These are phyloP conservation scores for Adelognathus sp. DNA, from an alignment of 2,888 invertebrate genomes.

Conservation along the genomic window DNA sequence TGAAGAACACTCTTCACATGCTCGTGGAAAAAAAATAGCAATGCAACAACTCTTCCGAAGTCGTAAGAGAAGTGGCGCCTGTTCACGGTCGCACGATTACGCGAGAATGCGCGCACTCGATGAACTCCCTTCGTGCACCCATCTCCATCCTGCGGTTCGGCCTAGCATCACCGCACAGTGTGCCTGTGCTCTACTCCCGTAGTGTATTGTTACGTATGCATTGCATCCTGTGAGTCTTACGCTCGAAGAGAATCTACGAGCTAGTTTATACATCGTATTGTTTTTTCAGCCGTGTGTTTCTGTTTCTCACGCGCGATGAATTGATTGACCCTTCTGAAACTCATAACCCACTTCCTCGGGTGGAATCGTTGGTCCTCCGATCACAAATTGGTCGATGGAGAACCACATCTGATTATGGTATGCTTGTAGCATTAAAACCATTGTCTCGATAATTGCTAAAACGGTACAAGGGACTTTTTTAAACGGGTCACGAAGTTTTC, in stretches of 20 bases:
- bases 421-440: background rate
- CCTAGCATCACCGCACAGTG: background rate
- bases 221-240: background rate
- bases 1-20: no score
- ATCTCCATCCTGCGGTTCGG: background rate
- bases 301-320: background rate
- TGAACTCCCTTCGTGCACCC: constrained; percentile 32
- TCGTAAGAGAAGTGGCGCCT: constrained; percentile 55
- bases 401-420: background rate
- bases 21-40: background rate
- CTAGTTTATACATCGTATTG: background rate
- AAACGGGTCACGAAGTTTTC: background rate
- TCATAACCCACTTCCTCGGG: background rate
- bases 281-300: background rate
- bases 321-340: background rate
- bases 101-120: constrained; percentile 62
- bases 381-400: no score
- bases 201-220: background rate
- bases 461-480: background rate
- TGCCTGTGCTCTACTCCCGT: background rate
- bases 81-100: constrained; percentile 67
- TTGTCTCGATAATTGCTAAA: background rate
- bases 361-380: background rate
- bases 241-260: background rate
- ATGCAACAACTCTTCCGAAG: constrained; percentile 5